phyloP scores from a whole-genome alignment of 2,113 vertebrate species.

The Rhinopomastus cyanomelas region DNA sequence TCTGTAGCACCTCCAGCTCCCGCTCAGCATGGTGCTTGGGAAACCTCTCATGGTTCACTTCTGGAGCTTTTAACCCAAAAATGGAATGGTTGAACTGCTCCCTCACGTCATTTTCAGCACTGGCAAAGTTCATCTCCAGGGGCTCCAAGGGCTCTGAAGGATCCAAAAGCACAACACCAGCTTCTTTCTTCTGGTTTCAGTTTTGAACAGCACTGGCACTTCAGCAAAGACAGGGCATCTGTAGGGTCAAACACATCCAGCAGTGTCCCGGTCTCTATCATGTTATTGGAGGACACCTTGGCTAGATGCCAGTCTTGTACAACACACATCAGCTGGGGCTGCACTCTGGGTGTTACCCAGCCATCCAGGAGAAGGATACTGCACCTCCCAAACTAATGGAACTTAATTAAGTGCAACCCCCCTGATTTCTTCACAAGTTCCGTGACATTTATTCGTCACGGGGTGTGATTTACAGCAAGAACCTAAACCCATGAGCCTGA shows the following conservation, averaged over 20 bases:
- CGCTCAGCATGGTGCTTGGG: background rate
- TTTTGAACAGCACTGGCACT: background rate
- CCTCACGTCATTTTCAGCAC: background rate
- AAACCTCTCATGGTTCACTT: background rate
- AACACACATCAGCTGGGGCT: background rate
- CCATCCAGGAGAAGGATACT: background rate
- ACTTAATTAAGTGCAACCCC: background rate
- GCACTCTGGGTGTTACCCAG: background rate
- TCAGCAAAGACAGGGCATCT: background rate
- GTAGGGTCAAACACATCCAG: background rate
- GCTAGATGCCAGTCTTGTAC: background rate
- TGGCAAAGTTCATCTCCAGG: background rate
- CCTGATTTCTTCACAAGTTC: background rate
- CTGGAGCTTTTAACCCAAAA: background rate
- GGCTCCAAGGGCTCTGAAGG: background rate
- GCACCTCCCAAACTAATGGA: background rate
- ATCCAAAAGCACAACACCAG: background rate
- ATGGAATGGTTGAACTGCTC: background rate
- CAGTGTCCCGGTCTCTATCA: fast-evolving
- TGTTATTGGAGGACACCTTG: background rate
- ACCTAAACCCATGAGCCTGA: background rate
- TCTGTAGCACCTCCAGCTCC: background rate
- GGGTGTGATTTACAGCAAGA: background rate
- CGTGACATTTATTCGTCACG: background rate
- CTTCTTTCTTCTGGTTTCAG: background rate